Evolutionary conservation across 2,797 vertebrate genomes (phyloP).

Genomic region (Eremophila alpestris): DNA sequence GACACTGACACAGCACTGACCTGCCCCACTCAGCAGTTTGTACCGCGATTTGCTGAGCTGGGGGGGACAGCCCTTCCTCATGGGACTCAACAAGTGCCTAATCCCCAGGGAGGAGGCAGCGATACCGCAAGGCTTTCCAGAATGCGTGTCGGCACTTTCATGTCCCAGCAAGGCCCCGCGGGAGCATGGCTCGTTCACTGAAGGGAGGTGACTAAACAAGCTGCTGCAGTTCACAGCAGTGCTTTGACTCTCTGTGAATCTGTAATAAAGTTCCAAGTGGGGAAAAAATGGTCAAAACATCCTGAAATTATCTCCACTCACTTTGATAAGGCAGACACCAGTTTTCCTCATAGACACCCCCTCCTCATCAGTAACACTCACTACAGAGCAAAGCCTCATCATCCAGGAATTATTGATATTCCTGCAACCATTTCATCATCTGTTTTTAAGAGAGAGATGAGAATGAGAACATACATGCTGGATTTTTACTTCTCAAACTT

Average conservation of each 20-base stretch:
- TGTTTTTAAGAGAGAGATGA: not conserved
- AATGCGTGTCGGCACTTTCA: not conserved
- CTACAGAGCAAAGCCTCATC: not conserved
- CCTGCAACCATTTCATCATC: not conserved
- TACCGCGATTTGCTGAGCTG: not conserved
- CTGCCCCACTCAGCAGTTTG: not conserved
- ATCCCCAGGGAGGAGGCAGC: not conserved
- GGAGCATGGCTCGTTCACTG: not conserved
- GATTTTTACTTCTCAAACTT: not conserved
- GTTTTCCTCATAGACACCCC: not conserved
- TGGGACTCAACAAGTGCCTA: not conserved
- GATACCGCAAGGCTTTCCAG: not conserved
- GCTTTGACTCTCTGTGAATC: not conserved
- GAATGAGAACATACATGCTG: not conserved
- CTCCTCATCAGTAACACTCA: not conserved
- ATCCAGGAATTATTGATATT: not conserved
- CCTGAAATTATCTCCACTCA: not conserved
- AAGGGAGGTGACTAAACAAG: constrained; percentile 14
- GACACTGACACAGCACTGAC: not conserved
- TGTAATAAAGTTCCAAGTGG: not conserved
- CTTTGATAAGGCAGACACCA: not conserved
- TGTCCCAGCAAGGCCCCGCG: constrained; percentile 3
- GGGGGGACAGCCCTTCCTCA: not conserved
- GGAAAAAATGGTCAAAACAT: not conserved
- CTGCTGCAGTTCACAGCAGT: not conserved